Base-by-base conservation (phyloP, 2,888 invertebrate species). In the Pterostichus niger region DNA sequence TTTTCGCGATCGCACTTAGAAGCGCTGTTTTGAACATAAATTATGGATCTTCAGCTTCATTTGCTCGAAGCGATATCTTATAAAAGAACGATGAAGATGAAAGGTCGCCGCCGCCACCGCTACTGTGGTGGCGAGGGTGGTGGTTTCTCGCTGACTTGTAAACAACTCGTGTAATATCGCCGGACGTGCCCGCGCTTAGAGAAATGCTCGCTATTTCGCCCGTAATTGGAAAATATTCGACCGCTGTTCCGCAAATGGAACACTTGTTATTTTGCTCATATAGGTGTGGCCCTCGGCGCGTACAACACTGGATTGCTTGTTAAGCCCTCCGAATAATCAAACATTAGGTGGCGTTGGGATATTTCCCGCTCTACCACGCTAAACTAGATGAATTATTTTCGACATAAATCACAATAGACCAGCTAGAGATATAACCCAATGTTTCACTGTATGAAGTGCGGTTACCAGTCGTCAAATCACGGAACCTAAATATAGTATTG, bases 171-270 rank as follows among this genome's bases (percentile, higher is more conserved):
- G 79, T 81, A 81, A 81, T 81, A 71, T 68, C 40, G 81, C 33
- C 24, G 56, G 71, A 52, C 80, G 80, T 68, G 64, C 49, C 15
- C 68, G 80, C 68, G 52, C 46, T 71, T 64, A 44, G 75, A 52
- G 52, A 81, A 68, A 71, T 81, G 71, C 81, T 31, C 40, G 56
- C 71, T 33, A 54, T 81, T 73, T 68, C 71, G 81, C 33, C 15
- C 44, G 40, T 81, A 81, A 81, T 81, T 81, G 81, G 81, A 56
- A 81, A 81, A 81, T 81, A 81, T 81, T 81, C 81, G 81, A 49
- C 52, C 71, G 64, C 46, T 61, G 79, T 49, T 75, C 75, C 9
- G 75, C 33, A 52, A 75, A 75, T 75, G 52, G 75, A 75, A 75
- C 75, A 52, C 75, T 75, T 71, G 68, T 71, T 71, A 40, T 71